Base-by-base conservation (phyloP, 2,888 invertebrate species). In the Dynastes grantii region DNA sequence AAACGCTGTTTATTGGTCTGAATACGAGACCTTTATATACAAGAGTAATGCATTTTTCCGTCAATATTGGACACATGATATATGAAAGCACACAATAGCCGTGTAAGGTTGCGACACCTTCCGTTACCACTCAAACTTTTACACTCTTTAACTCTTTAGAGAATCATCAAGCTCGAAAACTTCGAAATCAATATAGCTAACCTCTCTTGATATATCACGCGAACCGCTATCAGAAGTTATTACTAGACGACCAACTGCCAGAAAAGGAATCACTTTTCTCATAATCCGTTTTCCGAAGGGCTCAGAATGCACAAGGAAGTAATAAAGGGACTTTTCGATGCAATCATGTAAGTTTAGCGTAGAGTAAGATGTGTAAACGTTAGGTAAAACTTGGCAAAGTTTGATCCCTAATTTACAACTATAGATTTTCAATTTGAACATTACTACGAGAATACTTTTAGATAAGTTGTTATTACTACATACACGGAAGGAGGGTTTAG, bases 91-190 rank as follows among this genome's bases (percentile, higher is more conserved):
- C 84, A 85, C 84, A 86, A 86, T 85, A 84, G 84, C 85, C 84
- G 83, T 83, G 80, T 84, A 84, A 84, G 85, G 84, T 83, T 83
- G 80, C 82, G 83, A 83, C 82, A 82, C 84, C 84, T 84, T 83
- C 82, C 85, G 86, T 85, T 86, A 87, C 86, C 86, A 85, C 85
- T 86, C 85, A 85, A 87, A 87, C 86, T 87, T 88, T 87, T 86
- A 86, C 86, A 86, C 86, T 86, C 86, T 87, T 87, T 87, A 87
- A 86, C 87, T 87, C 87, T 87, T 87, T 86, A 86, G 87, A 87
- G 87, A 86, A 86, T 85, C 87, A 87, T 88, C 87, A 88, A 85
- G 84, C 85, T 83, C 84, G 85, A 83, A 88, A 87, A 87, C 85
- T 87, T 87, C 85, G 84, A 84, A 87, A 87, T 88, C 87, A 86